Evolutionary conservation across 1,140 invertebrate genomes (phyloP).

Genomic region (Panagrolaimus sp.): DNA sequence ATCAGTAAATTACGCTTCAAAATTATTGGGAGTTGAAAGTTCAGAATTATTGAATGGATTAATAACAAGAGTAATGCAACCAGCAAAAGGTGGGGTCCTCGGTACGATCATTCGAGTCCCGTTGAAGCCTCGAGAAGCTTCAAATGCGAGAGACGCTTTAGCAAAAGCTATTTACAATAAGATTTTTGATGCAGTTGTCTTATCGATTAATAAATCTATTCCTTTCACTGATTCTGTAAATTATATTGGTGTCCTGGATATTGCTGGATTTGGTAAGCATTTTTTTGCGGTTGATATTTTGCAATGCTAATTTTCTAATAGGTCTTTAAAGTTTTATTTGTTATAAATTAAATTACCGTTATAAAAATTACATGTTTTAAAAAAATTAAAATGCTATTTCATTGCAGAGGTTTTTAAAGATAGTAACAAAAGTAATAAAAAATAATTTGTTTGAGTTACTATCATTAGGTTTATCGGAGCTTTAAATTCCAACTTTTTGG

Average conservation of each 20-base stretch:
- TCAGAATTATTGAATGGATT: constrained; percentile 78
- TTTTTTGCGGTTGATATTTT: constrained; percentile 15
- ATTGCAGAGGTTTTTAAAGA: too few species aligned
- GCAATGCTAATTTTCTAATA: too few species aligned
- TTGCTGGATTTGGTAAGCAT: constrained; percentile 87
- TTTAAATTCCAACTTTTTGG: too few species aligned
- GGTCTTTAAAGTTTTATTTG: too few species aligned
- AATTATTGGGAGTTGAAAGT: constrained; percentile 75
- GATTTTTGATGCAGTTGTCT: constrained; percentile 82
- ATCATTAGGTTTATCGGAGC: too few species aligned
- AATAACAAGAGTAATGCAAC: constrained; percentile 86
- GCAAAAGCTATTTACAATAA: constrained; percentile 91
- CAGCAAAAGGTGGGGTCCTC: constrained; percentile 81
- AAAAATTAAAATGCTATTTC: too few species aligned
- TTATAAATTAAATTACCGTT: too few species aligned
- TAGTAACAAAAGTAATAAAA: too few species aligned
- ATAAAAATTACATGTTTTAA: too few species aligned
- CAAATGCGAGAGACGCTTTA: constrained; percentile 77
- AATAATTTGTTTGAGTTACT: too few species aligned
- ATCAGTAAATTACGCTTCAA: constrained; percentile 70
- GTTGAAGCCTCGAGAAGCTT: constrained; percentile 84
- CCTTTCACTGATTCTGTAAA: constrained; percentile 75
- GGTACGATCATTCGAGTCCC: constrained; percentile 96
- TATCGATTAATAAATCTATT: constrained; percentile 80
- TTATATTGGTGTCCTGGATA: constrained; percentile 94